phyloP scores from a whole-genome alignment of 2,797 vertebrate genomes.

The Moxostoma hubbsi region DNA sequence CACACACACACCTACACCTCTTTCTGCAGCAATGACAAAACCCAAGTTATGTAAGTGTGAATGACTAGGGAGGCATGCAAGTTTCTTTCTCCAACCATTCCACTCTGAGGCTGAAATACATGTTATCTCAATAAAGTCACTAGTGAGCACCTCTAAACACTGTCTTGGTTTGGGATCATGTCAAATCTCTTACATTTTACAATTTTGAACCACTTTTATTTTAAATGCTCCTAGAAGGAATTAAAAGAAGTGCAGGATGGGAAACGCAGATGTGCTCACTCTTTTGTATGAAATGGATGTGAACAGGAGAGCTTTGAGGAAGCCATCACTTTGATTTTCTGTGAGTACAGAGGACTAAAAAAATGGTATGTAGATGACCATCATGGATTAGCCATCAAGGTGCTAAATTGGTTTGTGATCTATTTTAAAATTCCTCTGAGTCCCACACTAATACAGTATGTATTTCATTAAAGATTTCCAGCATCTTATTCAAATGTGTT shows the following conservation, averaged over 20 bases:
- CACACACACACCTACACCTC: too few species aligned
- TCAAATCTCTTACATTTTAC: constrained; percentile 63
- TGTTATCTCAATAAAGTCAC: constrained; percentile 26
- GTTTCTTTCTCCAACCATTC: constrained; percentile 24
- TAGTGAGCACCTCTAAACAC: constrained; percentile 36
- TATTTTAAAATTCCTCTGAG: constrained; percentile 54
- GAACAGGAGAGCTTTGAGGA: constrained; percentile 63
- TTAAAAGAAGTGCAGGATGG: constrained; percentile 63
- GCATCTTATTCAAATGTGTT: constrained; percentile 52
- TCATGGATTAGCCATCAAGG: constrained; percentile 49
- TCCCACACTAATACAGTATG: constrained; percentile 47
- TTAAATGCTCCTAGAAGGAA: constrained; percentile 68
- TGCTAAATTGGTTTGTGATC: constrained; percentile 45
- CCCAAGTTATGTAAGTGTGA: constrained; percentile 78
- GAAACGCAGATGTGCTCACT: constrained; percentile 75
- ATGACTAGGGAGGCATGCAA: constrained; percentile 66
- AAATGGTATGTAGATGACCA: constrained; percentile 37
- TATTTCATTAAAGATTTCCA: constrained; percentile 51
- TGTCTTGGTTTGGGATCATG: constrained; percentile 58
- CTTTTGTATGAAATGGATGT: constrained; percentile 67
- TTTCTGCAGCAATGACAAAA: constrained; percentile 64
- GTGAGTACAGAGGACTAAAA: constrained; percentile 36
- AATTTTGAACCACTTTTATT: constrained; percentile 68
- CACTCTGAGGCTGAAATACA: neutral
- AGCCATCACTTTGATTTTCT: constrained; percentile 49